Evolutionary conservation across 2,113 vertebrate species (phyloP).

Genomic region (Trichechus manatus): DNA sequence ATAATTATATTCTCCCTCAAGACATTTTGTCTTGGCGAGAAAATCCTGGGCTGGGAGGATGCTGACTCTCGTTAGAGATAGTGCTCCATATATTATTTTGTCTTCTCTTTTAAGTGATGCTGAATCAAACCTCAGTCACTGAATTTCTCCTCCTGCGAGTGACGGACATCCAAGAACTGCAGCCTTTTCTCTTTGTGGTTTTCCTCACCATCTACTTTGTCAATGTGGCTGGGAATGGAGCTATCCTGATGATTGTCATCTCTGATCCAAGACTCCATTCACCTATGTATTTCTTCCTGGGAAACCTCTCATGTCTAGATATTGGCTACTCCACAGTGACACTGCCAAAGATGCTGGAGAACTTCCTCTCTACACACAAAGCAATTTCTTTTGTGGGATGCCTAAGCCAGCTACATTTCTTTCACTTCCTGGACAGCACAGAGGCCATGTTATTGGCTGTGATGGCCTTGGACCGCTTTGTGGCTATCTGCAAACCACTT

Average conservation of each 20-base stretch:
- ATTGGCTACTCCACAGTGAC: slow-evolving; percentile 57
- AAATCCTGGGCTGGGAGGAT: not conserved
- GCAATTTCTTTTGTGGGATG: slow-evolving; percentile 68
- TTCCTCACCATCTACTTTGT: no score
- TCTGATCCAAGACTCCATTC: not conserved
- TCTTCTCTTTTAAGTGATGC: not conserved
- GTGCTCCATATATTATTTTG: not conserved
- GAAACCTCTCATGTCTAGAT: slow-evolving; percentile 73
- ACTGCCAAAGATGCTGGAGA: slow-evolving; percentile 69
- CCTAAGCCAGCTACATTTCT: slow-evolving; percentile 73
- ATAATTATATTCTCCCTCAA: not conserved
- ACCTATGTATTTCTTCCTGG: slow-evolving; percentile 79
- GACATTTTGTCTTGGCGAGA: not conserved
- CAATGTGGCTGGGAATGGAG: no score
- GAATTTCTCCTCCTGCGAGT: slow-evolving; percentile 52
- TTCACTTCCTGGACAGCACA: slow-evolving; percentile 60
- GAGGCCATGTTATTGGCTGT: slow-evolving; percentile 60
- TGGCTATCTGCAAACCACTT: slow-evolving; percentile 69
- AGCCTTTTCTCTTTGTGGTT: no score
- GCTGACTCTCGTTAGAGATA: no score
- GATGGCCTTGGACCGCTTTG: slow-evolving; percentile 61
- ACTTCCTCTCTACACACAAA: slow-evolving; percentile 29
- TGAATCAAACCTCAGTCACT: slow-evolving; percentile 6
- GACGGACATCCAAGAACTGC: no score
- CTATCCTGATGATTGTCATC: no score